Conservation (phyloP, 2,888 invertebrate genomes). For the Plagiodera versicolora region DNA sequence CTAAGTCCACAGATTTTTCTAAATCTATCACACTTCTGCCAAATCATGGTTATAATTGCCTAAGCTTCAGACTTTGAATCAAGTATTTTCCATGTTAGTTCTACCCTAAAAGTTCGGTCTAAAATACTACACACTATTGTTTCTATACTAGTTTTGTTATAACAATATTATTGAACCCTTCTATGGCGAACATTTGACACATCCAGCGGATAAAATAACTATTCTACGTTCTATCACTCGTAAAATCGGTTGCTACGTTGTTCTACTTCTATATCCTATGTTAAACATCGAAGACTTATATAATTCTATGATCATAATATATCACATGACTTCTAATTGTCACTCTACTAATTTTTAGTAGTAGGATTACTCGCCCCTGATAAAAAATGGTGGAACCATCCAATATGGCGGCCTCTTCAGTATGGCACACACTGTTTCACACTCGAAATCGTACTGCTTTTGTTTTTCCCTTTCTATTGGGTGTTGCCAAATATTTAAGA, state of each 20-base stretch:
- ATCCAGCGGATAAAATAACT: not conserved
- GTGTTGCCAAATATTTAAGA: not conserved
- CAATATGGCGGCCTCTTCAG: slow-evolving; percentile 51
- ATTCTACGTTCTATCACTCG: slow-evolving; percentile 20
- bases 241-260: slow-evolving; percentile 28
- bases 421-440: slow-evolving; percentile 48
- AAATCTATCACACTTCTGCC: slow-evolving; percentile 32
- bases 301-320: slow-evolving; percentile 34
- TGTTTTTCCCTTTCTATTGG: not conserved
- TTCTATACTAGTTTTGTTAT: slow-evolving; percentile 30
- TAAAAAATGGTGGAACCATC: slow-evolving; percentile 47
- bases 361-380: slow-evolving; percentile 56
- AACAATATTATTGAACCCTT: slow-evolving; percentile 23
- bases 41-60: slow-evolving; percentile 26
- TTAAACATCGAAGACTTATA: slow-evolving; percentile 38
- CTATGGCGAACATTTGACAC: slow-evolving; percentile 11
- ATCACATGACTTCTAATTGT: slow-evolving; percentile 51
- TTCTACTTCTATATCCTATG: slow-evolving; percentile 39
- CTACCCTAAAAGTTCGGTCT: slow-evolving; percentile 28
- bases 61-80: slow-evolving; percentile 24
- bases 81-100: slow-evolving; percentile 22
- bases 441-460: slow-evolving; percentile 28
- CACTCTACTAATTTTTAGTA: slow-evolving; percentile 47
- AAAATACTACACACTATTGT: slow-evolving; percentile 34
- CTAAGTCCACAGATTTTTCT: slow-evolving; percentile 26